phyloP scores from a whole-genome alignment of 2,888 invertebrate species.

The Kuschelorhynchus macadamiae region DNA sequence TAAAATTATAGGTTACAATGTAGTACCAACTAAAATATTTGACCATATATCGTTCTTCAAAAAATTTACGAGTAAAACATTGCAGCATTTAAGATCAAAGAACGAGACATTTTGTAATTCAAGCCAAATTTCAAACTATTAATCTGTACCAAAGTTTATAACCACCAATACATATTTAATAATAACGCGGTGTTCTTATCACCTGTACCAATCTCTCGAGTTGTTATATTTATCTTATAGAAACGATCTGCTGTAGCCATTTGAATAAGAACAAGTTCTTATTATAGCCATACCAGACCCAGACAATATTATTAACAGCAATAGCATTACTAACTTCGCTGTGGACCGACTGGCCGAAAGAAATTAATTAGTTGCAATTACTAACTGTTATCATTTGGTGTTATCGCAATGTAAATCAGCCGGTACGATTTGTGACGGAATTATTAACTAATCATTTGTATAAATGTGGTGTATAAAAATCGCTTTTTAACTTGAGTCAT shows the following conservation, averaged over 20 bases:
- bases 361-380: conserved; percentile 59
- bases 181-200: too few relatives aligned
- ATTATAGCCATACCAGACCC: conserved; percentile 20
- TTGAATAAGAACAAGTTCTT: conserved; percentile 27
- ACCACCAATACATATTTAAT: too few relatives aligned
- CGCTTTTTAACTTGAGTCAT: background rate
- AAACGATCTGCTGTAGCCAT: conserved; percentile 21
- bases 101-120: too few relatives aligned
- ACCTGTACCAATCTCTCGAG: too few relatives aligned
- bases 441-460: conserved; percentile 16
- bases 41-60: too few relatives aligned
- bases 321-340: conserved; percentile 31
- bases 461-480: conserved; percentile 14
- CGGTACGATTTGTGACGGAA: conserved; percentile 45
- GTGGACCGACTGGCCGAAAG: conserved; percentile 34
- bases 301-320: conserved; percentile 42
- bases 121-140: too few relatives aligned
- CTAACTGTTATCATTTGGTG: conserved; percentile 58
- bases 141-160: too few relatives aligned
- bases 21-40: too few relatives aligned
- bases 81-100: too few relatives aligned
- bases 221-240: too few relatives aligned
- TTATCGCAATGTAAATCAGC: conserved; percentile 60
- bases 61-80: too few relatives aligned
- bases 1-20: too few relatives aligned